Evolutionary conservation across 2,113 vertebrate genomes (phyloP), one percentile per base, ranked within the genome.

Genomic region (Varanus komodoensis): DNA sequence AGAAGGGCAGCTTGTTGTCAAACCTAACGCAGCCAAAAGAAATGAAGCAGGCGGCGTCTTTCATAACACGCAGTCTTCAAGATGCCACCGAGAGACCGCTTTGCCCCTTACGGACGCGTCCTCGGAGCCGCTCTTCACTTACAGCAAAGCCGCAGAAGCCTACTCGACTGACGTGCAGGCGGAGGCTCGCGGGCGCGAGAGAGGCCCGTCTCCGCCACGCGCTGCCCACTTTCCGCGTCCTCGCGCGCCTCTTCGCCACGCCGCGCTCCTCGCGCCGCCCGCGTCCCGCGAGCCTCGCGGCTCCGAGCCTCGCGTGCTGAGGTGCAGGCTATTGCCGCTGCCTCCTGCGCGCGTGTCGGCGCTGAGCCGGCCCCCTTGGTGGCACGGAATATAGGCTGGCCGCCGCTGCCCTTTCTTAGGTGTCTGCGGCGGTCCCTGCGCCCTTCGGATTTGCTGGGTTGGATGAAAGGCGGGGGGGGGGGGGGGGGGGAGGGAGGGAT

Each of bases 361-460:
- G 32, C 50, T 17, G 52, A 2, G 80, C 52, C 27, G 52, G 50
- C 71, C 34, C n/a, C 12, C 38, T n/a, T 7, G 11, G 67, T 23
- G 75, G 34, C 11, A 7, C 1, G 52, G 71, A 71, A 0, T 12
- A 25, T 21, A n/a, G 86, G 54, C 57, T 2, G 54, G 78, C 71
- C 29, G 29, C 50, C 7, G 52, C 80, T n/a, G 80, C 54, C 54
- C 81, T 82, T 61, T 1, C 19, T 3, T 12, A n/a, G 50, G 50
- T 54, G 48, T 54, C 78, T 82, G 87, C 87, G 44, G 64, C 15
- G 87, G 87, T 82, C 87, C 50, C 25, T 57, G 48, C 69, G 79
- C 79, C 87, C 79, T 82, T 38, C 67, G 48, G 1, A 6, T 38
- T 44, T 11, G 77, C 50, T 88, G 78, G 77, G 50, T 27, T 17